These are phyloP conservation scores for Chaetops frenatus DNA, from an alignment of 2,113 vertebrate genomes.

Conservation along the genomic window DNA sequence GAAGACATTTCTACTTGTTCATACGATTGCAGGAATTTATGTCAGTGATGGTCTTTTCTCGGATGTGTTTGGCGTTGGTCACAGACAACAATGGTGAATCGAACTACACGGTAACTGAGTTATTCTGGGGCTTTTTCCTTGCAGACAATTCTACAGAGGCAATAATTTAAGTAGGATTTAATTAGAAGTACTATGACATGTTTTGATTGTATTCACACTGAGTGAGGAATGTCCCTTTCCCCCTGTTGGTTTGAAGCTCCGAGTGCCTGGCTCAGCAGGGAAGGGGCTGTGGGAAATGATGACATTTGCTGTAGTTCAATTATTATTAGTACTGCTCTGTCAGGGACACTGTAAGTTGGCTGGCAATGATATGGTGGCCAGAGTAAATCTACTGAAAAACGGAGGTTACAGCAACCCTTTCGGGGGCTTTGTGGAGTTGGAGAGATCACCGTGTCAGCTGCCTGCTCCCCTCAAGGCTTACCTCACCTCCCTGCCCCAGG, in stretches of 20 bases:
- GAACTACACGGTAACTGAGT: neutral
- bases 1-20: conserved; percentile 7
- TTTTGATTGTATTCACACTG: neutral
- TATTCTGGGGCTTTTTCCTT: conserved; percentile 32
- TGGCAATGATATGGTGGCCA: neutral
- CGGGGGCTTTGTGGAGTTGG: neutral
- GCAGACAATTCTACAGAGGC: neutral
- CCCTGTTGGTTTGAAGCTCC: neutral
- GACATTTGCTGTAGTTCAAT: neutral
- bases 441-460: neutral
- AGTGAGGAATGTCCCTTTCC: neutral
- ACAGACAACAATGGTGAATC: neutral
- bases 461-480: neutral
- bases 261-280: neutral
- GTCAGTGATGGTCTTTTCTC: conserved; percentile 19
- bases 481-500: neutral
- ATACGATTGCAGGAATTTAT: conserved; percentile 22
- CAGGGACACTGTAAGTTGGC: neutral
- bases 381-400: neutral
- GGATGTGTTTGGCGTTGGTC: neutral
- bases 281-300: neutral
- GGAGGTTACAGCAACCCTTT: neutral
- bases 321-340: neutral
- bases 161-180: neutral
- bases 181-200: neutral